Evolutionary conservation across 2,797 vertebrate genomes (phyloP), one percentile per base, ranked within the genome.

Genomic region (Meriones psammophilus): DNA sequence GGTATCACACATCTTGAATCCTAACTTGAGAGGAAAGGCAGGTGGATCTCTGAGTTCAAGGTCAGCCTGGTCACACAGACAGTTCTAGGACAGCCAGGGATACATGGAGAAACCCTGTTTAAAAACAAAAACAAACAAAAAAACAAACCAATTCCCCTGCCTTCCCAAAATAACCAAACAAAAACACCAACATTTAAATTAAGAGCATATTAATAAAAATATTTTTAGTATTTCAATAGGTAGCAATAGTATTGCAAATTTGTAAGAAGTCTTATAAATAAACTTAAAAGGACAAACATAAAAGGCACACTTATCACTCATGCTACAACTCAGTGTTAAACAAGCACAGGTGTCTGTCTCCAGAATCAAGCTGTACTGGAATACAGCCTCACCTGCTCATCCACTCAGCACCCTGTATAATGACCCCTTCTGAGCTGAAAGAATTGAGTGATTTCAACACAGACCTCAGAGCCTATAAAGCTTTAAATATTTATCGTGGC

Each of bases 171-270:
- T 68, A 88, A n/a, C 33, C 80, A 94, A 92, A 78, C 68, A 81
- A 64, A 66, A 90, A 77, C 36, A 69, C 26, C 89, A 73, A 66
- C 46, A 96, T 78, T 93, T 91, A 95, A 92, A 88, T 94, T 74
- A 88, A 66, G 20, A 91, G 68, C 30, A 7, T 80, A 8, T 91
- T 73, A 42, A 93, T 7, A 73, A 95, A 89, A 46, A n/a, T 22
- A 24, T 24, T 83, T 88, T 93, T 60, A 95, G 62, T 80, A 87
- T 74, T 93, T 73, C 66, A 58, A 88, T 36, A 46, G 46, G 39
- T 5, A 80, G 60, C 28, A 80, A 81, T 17, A 68, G 58, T 68
- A 46, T 58, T 3, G 15, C 71, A n/a, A 73, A 62, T 64, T 77
- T 84, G 13, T 84, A 87, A 81, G 39, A 68, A 77, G 33, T 33